Evolutionary conservation across 2,113 vertebrate species (phyloP).

Genomic region (Petaurus breviceps): DNA sequence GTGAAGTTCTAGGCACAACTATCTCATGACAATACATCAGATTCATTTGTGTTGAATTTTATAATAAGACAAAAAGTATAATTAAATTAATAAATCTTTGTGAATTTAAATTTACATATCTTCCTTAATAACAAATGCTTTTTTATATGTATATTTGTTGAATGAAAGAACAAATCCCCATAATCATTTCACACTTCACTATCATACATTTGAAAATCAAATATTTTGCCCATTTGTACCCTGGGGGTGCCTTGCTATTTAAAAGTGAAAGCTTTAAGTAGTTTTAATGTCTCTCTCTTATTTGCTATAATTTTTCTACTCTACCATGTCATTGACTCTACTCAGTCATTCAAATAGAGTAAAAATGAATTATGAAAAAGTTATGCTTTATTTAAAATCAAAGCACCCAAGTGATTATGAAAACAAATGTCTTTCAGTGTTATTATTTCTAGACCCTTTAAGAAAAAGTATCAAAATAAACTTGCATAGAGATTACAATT

Average conservation of each 20-base stretch:
- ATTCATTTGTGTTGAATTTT: not conserved
- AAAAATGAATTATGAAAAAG: not conserved
- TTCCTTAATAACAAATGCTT: not conserved
- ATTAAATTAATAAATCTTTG: not conserved
- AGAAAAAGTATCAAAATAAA: not conserved
- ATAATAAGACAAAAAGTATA: not conserved
- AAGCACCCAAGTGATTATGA: slow-evolving; percentile 4
- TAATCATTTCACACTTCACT: not conserved
- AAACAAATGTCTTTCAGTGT: not conserved
- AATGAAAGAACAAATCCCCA: not conserved
- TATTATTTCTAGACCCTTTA: not conserved
- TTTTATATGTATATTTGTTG: not conserved
- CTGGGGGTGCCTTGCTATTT: not conserved
- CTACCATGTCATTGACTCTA: not conserved
- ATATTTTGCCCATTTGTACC: not conserved
- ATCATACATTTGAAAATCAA: not conserved
- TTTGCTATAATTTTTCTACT: slow-evolving; percentile 15
- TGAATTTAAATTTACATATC: not conserved
- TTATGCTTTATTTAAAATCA: slow-evolving; percentile 36
- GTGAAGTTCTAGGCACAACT: not conserved
- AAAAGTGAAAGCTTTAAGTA: not conserved
- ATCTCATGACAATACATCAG: not conserved
- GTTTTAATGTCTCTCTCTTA: not conserved
- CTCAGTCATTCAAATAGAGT: not conserved
- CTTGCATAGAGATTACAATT: not conserved